Conservation (phyloP, 2,113 vertebrate species). For the Prunella himalayana region DNA sequence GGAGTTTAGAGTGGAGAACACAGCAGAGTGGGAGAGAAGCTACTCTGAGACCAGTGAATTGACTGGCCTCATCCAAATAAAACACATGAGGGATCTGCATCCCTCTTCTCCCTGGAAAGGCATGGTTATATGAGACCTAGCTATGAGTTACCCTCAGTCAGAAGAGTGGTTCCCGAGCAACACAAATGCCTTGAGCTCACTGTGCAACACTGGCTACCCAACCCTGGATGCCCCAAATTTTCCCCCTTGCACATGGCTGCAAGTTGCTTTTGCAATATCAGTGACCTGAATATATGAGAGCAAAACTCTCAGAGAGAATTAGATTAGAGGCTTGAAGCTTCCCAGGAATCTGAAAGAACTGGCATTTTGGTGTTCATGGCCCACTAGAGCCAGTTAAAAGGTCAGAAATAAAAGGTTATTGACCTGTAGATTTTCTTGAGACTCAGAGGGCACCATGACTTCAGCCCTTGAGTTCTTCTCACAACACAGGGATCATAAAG, state of each 20-base stretch:
- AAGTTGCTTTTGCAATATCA: constrained; percentile 50
- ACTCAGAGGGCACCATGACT: constrained; percentile 4
- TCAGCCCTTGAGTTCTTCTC: constrained; percentile 44
- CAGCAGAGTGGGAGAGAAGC: not conserved
- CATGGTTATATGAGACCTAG: not conserved
- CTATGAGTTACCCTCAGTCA: not conserved
- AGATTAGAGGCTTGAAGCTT: constrained; percentile 65
- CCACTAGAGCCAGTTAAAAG: constrained; percentile 73
- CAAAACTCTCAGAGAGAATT: constrained; percentile 71
- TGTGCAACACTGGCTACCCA: not conserved
- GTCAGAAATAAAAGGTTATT: constrained; percentile 76
- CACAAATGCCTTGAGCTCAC: not conserved
- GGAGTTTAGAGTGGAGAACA: not conserved
- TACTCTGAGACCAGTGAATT: not conserved
- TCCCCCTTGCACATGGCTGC: not conserved
- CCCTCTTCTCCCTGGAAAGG: not conserved
- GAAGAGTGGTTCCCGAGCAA: not conserved
- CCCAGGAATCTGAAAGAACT: constrained; percentile 68
- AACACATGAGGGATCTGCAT: not conserved
- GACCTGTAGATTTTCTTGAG: constrained; percentile 71
- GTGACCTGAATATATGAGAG: constrained; percentile 67
- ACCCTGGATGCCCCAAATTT: constrained; percentile 10
- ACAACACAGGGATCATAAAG: constrained; percentile 58
- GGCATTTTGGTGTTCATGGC: constrained; percentile 73
- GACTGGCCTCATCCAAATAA: not conserved